Conservation (phyloP, 2,888 invertebrate species). For the Autographa pulchrina region DNA sequence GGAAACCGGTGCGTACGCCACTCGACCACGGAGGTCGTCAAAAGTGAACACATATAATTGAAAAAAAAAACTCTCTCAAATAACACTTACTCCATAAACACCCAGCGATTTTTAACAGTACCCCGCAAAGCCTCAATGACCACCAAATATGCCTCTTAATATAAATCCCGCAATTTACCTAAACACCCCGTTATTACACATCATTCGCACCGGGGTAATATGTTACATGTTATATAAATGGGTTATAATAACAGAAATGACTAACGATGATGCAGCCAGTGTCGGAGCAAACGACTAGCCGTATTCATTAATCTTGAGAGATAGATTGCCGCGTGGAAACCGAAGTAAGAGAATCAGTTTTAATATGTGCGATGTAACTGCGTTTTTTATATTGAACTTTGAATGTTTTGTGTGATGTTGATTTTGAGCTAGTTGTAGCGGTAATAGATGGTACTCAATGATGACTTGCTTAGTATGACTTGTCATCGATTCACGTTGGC, state of each 20-base stretch:
- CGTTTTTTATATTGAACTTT: slow-evolving; percentile 9
- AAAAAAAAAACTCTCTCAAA: slow-evolving; percentile 28
- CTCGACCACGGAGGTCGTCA: too few species aligned
- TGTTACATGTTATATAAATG: slow-evolving; percentile 67
- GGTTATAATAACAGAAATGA: slow-evolving; percentile 70
- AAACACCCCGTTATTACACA: slow-evolving; percentile 64
- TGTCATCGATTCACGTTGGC: too few species aligned
- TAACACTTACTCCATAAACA: slow-evolving; percentile 38
- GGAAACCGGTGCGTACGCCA: too few species aligned
- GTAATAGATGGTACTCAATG: too few species aligned
- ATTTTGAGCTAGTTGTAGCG: too few species aligned
- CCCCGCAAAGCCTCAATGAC: slow-evolving; percentile 39
- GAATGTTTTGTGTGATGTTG: not conserved
- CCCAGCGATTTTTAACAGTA: slow-evolving; percentile 42
- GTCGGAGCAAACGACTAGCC: slow-evolving; percentile 48
- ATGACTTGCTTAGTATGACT: too few species aligned
- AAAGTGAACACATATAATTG: slow-evolving; percentile 39
- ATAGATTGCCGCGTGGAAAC: slow-evolving; percentile 67
- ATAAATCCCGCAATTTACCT: slow-evolving; percentile 60
- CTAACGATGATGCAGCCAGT: slow-evolving; percentile 66
- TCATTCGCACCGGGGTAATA: slow-evolving; percentile 60
- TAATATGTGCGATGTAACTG: slow-evolving; percentile 55
- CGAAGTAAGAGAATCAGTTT: slow-evolving; percentile 54
- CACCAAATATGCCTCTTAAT: slow-evolving; percentile 52
- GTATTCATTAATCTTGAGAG: slow-evolving; percentile 62